Evolutionary conservation across 2,797 vertebrate genomes (phyloP).

Genomic region (Parotocinclus haroldoi): DNA sequence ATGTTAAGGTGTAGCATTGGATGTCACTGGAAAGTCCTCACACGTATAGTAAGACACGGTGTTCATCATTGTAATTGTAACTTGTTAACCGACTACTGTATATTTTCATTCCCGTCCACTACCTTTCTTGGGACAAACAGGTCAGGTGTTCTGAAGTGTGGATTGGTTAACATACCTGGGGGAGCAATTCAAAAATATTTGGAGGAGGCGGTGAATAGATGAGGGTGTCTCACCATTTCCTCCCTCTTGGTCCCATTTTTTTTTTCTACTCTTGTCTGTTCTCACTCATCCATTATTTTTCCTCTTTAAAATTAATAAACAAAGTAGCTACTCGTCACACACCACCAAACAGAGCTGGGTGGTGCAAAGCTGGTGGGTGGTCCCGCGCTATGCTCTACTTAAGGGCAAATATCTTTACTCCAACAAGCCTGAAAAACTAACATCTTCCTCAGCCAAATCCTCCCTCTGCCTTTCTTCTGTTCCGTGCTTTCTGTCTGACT

Average conservation of each 20-base stretch:
- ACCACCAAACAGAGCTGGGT: slow-evolving; percentile 39
- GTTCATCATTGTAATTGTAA: too few relatives aligned
- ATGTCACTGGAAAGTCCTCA: too few relatives aligned
- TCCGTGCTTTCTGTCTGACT: background rate
- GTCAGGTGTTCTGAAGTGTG: too few relatives aligned
- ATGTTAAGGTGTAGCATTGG: too few relatives aligned
- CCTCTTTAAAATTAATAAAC: slow-evolving; percentile 55
- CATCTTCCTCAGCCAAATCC: slow-evolving; percentile 53
- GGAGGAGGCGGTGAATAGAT: too few relatives aligned
- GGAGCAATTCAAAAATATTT: too few relatives aligned
- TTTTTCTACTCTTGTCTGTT: slow-evolving; percentile 12
- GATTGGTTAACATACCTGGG: too few relatives aligned
- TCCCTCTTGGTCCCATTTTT: background rate
- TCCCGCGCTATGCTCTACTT: slow-evolving; percentile 53
- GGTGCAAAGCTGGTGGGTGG: slow-evolving; percentile 51
- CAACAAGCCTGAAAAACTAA: slow-evolving; percentile 58
- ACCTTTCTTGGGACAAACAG: too few relatives aligned
- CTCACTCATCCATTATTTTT: slow-evolving; percentile 21
- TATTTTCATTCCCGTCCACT: too few relatives aligned
- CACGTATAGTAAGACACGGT: too few relatives aligned
- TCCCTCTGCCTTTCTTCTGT: slow-evolving; percentile 23
- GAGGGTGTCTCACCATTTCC: slow-evolving; percentile 1
- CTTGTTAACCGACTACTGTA: too few relatives aligned
- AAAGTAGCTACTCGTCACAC: slow-evolving; percentile 50
- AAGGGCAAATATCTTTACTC: slow-evolving; percentile 64